Evolutionary conservation across 2,113 vertebrate genomes (phyloP), one percentile per base, ranked within the genome.

Genomic region (Catharus minimus): DNA sequence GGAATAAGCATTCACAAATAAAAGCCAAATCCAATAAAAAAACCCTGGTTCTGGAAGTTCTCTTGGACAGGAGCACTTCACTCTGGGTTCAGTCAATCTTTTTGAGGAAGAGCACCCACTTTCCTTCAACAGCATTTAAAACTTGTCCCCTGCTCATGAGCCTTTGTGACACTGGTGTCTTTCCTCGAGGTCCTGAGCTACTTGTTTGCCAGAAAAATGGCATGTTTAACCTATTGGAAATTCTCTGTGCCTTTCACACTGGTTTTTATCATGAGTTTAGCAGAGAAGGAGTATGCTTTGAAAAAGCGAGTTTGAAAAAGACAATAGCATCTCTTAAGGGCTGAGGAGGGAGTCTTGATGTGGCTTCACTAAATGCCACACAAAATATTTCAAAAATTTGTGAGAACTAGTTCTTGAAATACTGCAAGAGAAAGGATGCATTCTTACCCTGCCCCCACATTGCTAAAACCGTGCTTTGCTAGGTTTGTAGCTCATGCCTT

Each of bases 341-440:
- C 58, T 62, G 90, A 53, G 68, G 38, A 84, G 71, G 52, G 56
- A 94, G 53, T 74, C 82, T 86, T 88, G 75, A 73, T 89, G 72
- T 73, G 92, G 82, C 71, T 95, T 84, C 79, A 61, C 68, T 81
- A 90, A 82, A 82, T 78, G 78, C 68, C 39, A 3, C 66, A 16
- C 36, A 60, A 93, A 96, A 78, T 93, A 96, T 88, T 91, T 80
- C 36, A 92, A 85, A 85, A 82, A 91, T 96, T 91, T 88, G 44
- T 86, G 76, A 89, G 80, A 93, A 82, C 64, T 67, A 39, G 65
- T 49, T 89, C 82, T 89, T 82, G 90, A 91, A 95, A 76, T 3
- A 14, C 72, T 82, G 53, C 20, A 55, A 57, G 82, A 95, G 87
- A 95, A 95, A 95, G 67, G 67, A 91, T 41, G 43, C 82, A 89